Base-by-base conservation (phyloP, 2,888 invertebrate genomes). In the Dasypolia templi region DNA sequence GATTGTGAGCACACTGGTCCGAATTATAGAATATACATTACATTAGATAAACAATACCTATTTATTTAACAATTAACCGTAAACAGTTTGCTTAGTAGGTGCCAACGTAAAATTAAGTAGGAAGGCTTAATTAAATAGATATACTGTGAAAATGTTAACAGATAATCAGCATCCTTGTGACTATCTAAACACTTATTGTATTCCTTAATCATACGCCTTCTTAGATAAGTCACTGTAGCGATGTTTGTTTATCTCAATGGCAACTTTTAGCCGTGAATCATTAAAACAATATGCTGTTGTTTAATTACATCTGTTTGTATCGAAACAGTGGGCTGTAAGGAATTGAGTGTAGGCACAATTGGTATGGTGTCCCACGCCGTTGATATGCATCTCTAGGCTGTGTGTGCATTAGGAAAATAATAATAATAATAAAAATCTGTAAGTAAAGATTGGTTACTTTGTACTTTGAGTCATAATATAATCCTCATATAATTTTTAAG, bases 241-340 rank as follows among this genome's bases (percentile, higher is more conserved):
- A 72, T 86, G 75, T 82, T 80, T 80, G 86, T 82, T 80, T 63
- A 74, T 39, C 69, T 83, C 85, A 86, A 87, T 87, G 87, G 82
- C 84, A 85, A 72, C n/a, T 79, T 75, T 51, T 74, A 85, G 55
- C 81, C 81, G 70, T 83, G 83, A 87, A 77, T 87, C 84, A 86
- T 79, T 80, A 56, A 77, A 85, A 86, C 80, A 82, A 86, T 87
- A 83, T 78, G 70, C 39, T 65, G 74, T 77, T 86, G 69, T 77
- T 73, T 81, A 81, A 81, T 83, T 84, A 87, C 78, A 81, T 76
- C 61, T 44, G 70, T 70, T 76, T 78, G 69, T 63, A 82, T 77
- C 56, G 71, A 68, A 79, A 78, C 80, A 81, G 87, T 83, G 83
- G 87, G 87, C 35, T 79, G 83, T 63, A 35, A 76, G 82, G 83